A percentile compares a stretch with the other conserved stretches of the same genome.
Evolutionary conservation across 53 echinoderm and acorn worm genomes (phyloP).

Genomic region (Patiria pectinifera): DNA sequence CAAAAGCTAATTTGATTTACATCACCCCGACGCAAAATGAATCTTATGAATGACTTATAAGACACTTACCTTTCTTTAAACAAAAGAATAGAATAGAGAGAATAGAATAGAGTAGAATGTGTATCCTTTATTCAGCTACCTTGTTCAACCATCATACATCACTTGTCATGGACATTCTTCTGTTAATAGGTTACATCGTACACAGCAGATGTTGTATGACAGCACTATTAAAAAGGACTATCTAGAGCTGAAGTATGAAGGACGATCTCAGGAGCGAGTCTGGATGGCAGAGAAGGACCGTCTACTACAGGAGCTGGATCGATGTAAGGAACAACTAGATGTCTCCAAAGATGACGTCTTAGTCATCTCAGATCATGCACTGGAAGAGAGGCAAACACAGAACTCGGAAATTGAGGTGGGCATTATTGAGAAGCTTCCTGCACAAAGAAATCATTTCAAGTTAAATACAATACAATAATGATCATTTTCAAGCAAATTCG

Average conservation of each 20-base stretch:
- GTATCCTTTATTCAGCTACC: not conserved
- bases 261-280: conserved; percentile 80
- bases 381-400: conserved; percentile 88
- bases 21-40: too few relatives aligned
- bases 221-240: conserved; percentile 97
- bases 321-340: conserved; percentile 92
- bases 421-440: not conserved
- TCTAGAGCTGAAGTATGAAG: conserved; percentile 93
- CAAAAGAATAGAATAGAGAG: too few relatives aligned
- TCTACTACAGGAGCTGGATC: conserved; percentile 88
- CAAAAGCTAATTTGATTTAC: too few relatives aligned
- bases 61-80: too few relatives aligned
- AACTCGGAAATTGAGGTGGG: conserved; percentile 92
- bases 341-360: conserved; percentile 91
- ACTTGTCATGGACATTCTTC: not conserved
- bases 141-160: not conserved
- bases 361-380: conserved; percentile 80
- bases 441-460: not conserved
- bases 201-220: conserved; percentile 95
- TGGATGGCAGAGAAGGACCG: conserved; percentile 99
- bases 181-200: conserved; percentile 81
- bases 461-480: too few relatives aligned
- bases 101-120: not conserved
- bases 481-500: too few relatives aligned
- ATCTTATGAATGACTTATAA: too few relatives aligned